A percentile compares a stretch with the other conserved stretches of the same genome.
Conservation (phyloP, 2,113 vertebrate species). For the Dromaius novaehollandiae region DNA sequence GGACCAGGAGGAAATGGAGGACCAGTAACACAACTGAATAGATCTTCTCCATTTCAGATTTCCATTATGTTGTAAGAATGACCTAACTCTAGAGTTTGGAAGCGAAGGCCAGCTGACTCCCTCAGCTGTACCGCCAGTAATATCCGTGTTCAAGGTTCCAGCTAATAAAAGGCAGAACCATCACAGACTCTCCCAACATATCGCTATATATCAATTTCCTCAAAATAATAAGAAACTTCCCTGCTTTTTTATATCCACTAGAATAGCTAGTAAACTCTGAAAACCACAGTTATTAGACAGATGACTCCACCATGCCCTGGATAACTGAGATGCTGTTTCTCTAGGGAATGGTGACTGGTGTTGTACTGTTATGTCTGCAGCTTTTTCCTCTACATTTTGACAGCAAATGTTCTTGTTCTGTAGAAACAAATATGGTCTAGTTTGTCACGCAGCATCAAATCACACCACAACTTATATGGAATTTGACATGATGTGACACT, state of each 20-base stretch:
- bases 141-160: neutral
- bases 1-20: neutral
- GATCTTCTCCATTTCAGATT: neutral
- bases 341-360: neutral
- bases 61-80: neutral
- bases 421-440: constrained; percentile 7
- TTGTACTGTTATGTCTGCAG: neutral
- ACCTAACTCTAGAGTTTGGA: neutral
- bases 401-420: neutral
- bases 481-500: neutral
- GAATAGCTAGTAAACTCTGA: neutral
- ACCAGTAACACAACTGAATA: neutral
- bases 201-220: neutral
- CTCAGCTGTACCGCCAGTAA: neutral
- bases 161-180: neutral
- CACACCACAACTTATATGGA: neutral
- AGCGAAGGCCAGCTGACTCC: neutral
- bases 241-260: neutral
- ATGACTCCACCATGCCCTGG: neutral
- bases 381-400: neutral
- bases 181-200: neutral
- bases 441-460: constrained; percentile 17
- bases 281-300: neutral
- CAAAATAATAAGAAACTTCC: neutral
- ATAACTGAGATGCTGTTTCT: neutral